Percentiles rank a stretch among this genome's conserved stretches.
Conservation (phyloP, 2,888 invertebrate species). For the Eledone cirrhosa region DNA sequence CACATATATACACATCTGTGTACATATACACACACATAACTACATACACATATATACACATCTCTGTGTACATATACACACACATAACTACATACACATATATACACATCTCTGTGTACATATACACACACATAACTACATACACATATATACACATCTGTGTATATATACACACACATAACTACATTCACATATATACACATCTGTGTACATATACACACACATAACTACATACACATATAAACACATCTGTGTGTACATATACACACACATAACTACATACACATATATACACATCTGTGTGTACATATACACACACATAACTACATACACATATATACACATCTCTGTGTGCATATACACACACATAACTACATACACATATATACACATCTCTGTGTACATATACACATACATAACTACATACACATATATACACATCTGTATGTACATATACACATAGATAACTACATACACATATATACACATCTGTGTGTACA, state of each 20-base stretch:
- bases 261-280: not conserved
- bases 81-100: not conserved
- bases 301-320: not conserved
- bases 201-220: not conserved
- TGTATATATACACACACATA: not conserved
- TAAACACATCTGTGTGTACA: not conserved
- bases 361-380: not conserved
- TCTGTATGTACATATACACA: not conserved
- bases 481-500: not conserved
- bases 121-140: not conserved
- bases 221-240: not conserved
- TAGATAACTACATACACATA: not conserved
- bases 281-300: conserved; percentile 1
- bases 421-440: conserved; percentile 1
- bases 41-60: not conserved
- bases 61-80: not conserved
- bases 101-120: not conserved
- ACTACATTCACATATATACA: not conserved
- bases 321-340: not conserved
- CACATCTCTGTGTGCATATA: not conserved
- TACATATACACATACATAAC: not conserved
- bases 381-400: not conserved
- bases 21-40: not conserved
- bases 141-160: not conserved
- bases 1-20: not conserved